phyloP scores from a whole-genome alignment of 1,140 invertebrate genomes.

The Drosophila sulfurigaster region DNA sequence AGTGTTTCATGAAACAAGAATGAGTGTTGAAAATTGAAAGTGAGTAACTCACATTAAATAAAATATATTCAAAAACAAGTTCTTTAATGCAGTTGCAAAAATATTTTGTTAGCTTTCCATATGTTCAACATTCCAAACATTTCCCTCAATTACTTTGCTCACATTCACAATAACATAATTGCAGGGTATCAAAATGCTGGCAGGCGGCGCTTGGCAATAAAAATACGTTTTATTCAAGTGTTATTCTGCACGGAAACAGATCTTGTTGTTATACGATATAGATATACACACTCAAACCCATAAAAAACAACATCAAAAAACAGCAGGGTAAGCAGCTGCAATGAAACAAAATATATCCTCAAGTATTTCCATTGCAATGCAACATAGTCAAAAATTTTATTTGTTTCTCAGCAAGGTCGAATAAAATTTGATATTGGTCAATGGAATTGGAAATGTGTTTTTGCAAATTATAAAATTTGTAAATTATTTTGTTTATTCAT shows the following conservation, averaged over 20 bases:
- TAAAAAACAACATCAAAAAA: not conserved
- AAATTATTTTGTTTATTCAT: not conserved
- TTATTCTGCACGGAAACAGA: conserved; percentile 1
- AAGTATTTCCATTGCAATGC: not conserved
- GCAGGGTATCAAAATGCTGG: too few relatives aligned
- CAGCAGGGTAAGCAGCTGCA: conserved; percentile 14
- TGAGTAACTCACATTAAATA: too few relatives aligned
- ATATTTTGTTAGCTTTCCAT: too few relatives aligned
- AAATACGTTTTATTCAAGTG: not conserved
- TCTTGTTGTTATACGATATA: conserved; percentile 1
- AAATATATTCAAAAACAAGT: too few relatives aligned
- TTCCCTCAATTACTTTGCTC: too few relatives aligned
- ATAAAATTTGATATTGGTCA: conserved; percentile 6
- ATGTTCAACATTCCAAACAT: too few relatives aligned
- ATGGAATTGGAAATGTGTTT: conserved; percentile 4
- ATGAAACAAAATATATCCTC: conserved; percentile 11
- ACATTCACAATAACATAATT: too few relatives aligned
- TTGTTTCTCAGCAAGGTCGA: conserved; percentile 23
- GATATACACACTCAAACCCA: not conserved
- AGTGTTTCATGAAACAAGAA: not conserved
- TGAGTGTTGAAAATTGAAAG: not conserved
- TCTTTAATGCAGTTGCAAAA: too few relatives aligned
- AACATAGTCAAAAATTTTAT: not conserved
- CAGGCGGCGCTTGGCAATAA: too few relatives aligned
- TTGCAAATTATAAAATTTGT: not conserved